phyloP scores from a whole-genome alignment of 2,113 vertebrate genomes.

The Axis porcinus region DNA sequence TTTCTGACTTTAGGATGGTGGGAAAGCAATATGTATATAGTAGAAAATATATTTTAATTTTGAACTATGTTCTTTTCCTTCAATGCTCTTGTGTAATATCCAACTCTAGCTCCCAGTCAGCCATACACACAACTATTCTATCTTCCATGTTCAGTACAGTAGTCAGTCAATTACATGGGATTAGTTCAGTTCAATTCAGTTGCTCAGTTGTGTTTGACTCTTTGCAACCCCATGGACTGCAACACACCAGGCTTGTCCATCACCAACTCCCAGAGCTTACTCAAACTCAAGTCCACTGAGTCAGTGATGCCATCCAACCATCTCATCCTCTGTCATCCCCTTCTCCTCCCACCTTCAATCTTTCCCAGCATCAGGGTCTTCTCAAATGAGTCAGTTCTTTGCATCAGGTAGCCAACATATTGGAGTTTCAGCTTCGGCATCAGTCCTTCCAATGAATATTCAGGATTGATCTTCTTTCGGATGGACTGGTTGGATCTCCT shows the following conservation, averaged over 20 bases:
- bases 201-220: neutral
- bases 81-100: neutral
- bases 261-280: neutral
- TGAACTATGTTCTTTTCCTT: neutral
- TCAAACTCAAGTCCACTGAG: neutral
- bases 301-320: neutral
- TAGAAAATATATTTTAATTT: neutral
- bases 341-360: neutral
- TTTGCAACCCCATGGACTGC: neutral
- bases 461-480: neutral
- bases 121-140: neutral
- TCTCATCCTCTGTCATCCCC: neutral
- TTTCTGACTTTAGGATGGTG: neutral
- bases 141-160: neutral
- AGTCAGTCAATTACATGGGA: neutral
- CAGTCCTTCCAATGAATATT: neutral
- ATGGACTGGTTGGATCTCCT: neutral
- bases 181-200: neutral
- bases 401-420: neutral
- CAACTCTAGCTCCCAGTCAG: neutral
- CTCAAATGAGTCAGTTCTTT: neutral
- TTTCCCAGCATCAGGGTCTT: neutral
- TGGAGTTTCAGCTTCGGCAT: neutral
- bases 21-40: neutral
- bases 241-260: rapidly evolving